Conservation (phyloP, 2,797 vertebrate species). For the Pantherophis vulpinus region DNA sequence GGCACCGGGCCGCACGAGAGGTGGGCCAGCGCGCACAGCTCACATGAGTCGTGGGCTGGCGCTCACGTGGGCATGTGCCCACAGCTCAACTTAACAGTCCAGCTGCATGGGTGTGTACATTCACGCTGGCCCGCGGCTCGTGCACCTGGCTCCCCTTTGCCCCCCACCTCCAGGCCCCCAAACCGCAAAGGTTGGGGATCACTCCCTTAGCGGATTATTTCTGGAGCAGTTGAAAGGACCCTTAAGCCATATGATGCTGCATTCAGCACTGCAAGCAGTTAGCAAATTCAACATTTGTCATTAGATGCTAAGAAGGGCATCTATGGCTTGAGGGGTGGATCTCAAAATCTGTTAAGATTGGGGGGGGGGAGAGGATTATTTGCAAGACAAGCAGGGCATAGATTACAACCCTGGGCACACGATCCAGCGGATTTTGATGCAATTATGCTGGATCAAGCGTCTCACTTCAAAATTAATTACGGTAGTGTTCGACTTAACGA, state of each 20-base stretch:
- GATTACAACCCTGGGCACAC: not conserved
- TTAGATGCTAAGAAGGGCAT: not conserved
- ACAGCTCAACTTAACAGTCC: not conserved
- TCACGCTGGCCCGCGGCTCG: no score
- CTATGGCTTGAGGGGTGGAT: not conserved
- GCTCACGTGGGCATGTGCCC: accelerated
- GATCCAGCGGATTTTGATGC: not conserved
- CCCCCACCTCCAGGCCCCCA: no score
- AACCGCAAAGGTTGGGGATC: no score
- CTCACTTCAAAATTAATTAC: not conserved
- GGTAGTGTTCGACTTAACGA: not conserved
- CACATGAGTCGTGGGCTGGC: accelerated
- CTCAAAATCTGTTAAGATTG: not conserved
- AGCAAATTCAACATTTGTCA: not conserved
- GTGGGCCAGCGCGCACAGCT: accelerated
- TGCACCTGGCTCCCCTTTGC: no score
- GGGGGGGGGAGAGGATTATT: not conserved
- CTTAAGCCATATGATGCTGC: not conserved
- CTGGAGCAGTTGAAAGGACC: not conserved
- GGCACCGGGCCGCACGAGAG: not conserved
- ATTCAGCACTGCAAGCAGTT: not conserved
- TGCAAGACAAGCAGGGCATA: not conserved
- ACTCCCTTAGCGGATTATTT: not conserved
- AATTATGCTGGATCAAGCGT: not conserved
- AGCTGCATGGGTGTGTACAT: no score